Evolutionary conservation across 2,797 vertebrate genomes (phyloP).

Genomic region (Anolis apletophallus): DNA sequence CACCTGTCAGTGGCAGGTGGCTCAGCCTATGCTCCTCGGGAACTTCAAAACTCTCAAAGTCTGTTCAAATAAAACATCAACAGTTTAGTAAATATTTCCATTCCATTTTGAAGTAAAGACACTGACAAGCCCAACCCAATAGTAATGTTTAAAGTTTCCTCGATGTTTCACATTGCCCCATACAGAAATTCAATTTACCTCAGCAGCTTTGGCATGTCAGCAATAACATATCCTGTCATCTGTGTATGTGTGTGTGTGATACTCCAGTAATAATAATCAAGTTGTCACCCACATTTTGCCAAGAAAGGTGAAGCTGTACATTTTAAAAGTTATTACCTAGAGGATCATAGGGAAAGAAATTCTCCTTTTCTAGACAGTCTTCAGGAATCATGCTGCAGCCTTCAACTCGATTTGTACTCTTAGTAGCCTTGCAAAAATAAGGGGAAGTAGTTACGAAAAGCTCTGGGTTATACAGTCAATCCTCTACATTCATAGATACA

Average conservation of each 20-base stretch:
- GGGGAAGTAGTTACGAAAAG: not conserved
- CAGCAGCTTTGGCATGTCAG: not conserved
- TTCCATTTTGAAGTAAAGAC: not conserved
- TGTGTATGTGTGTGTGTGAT: no score
- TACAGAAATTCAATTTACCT: not conserved
- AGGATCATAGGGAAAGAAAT: conserved; percentile 78
- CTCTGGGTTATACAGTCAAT: not conserved
- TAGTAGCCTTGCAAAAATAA: conserved; percentile 47
- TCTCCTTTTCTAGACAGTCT: conserved; percentile 82
- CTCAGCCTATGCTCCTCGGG: conserved; percentile 78
- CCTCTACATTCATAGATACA: not conserved
- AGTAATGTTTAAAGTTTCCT: not conserved
- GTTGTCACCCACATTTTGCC: not conserved
- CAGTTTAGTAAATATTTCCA: not conserved
- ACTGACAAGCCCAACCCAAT: not conserved
- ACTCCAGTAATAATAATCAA: not conserved
- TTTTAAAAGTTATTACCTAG: conserved; percentile 64
- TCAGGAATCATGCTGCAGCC: conserved; percentile 55
- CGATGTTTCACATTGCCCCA: not conserved
- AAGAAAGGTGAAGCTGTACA: not conserved
- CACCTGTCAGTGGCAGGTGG: conserved; percentile 72
- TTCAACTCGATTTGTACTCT: conserved; percentile 62
- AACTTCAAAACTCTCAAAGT: conserved; percentile 80
- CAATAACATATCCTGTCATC: not conserved
- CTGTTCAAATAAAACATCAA: conserved; percentile 61